Base-by-base conservation (phyloP, 2,888 invertebrate genomes). In the Caenorhabditis macrosperma region DNA sequence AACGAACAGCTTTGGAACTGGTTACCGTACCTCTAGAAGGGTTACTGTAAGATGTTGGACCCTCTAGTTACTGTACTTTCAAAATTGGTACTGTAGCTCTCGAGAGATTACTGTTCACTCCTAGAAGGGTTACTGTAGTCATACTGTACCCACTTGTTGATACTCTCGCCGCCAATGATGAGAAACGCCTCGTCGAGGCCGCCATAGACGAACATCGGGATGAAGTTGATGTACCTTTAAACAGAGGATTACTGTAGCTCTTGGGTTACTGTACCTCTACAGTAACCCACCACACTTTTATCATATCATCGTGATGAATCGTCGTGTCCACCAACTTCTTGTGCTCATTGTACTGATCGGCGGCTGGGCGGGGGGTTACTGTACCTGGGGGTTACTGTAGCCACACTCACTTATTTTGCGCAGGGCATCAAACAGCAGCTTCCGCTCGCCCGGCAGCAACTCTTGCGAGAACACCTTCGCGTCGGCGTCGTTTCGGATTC, bases 341-440 rank as follows among this genome's bases (percentile, higher is more conserved):
- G 54, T 79, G 79, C 28, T 74, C 74, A n/a, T 79, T 79, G 64
- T 79, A 79, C 44, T 79, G 79, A 52, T 79, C 79, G 48, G 79
- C 74, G 35, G 79, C 78, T 78, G 48, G 20, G 59, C 64, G 17
- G 4, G n/a, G n/a, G 17, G 30, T 44, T 64, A 52, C n/a, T 66
- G 20, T 55, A 12, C 24, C 35, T 28, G 1, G 2, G 20, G 33
- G 10, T 44, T 44, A 22, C 28, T 46, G 17, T n/a, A 50, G 10
- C n/a, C 12, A 30, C 6, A 77, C 67, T 20, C 38, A 78, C 78
- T 79, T 4, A 79, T 79, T 55, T 74, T 74, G 4, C 79, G 50
- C 28, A 79, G 38, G 3, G 72, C 66, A 52, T 79, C 74, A 60
- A 79, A 79, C 3, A 79, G 24, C 15, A 79, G 17, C 46, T 79